Percentiles rank a stretch among this genome's conserved stretches.
Evolutionary conservation across 1,140 invertebrate genomes (phyloP).

Genomic region (Portunus trituberculatus): DNA sequence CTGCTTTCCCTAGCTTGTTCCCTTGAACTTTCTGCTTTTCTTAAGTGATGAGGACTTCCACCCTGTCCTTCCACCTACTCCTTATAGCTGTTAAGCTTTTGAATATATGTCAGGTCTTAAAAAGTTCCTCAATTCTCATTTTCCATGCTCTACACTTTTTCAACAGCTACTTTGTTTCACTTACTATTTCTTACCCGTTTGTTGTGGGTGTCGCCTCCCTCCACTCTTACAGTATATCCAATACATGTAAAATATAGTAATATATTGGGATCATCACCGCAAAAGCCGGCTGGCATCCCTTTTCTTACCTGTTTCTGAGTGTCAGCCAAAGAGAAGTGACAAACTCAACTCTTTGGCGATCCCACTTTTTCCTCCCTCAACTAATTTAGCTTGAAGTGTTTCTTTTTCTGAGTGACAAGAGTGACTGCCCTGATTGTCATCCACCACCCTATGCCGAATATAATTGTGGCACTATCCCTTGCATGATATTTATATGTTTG

Average conservation of each 20-base stretch:
- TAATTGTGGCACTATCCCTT: neutral
- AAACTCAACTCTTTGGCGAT: neutral
- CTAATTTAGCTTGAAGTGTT: neutral
- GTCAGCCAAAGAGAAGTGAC: neutral
- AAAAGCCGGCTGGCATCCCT: neutral
- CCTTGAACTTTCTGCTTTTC: too few relatives aligned
- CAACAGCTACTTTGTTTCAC: neutral
- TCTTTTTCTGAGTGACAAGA: neutral
- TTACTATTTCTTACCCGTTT: neutral
- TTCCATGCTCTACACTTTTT: too few relatives aligned
- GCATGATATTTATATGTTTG: neutral
- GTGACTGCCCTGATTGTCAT: neutral
- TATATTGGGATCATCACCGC: neutral
- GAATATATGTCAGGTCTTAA: too few relatives aligned
- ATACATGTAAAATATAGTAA: neutral
- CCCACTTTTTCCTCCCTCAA: neutral
- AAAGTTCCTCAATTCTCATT: neutral
- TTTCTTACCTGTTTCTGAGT: neutral
- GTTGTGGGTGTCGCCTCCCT: too few relatives aligned
- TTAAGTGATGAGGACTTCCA: too few relatives aligned
- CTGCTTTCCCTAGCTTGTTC: too few relatives aligned
- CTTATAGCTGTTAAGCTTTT: too few relatives aligned
- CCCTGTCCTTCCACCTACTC: too few relatives aligned
- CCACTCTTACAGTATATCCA: too few relatives aligned
- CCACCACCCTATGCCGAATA: neutral